Percentiles rank a stretch among this genome's conserved stretches.
Conservation (phyloP, 2,888 invertebrate species). For the Drosophila peninsularis region DNA sequence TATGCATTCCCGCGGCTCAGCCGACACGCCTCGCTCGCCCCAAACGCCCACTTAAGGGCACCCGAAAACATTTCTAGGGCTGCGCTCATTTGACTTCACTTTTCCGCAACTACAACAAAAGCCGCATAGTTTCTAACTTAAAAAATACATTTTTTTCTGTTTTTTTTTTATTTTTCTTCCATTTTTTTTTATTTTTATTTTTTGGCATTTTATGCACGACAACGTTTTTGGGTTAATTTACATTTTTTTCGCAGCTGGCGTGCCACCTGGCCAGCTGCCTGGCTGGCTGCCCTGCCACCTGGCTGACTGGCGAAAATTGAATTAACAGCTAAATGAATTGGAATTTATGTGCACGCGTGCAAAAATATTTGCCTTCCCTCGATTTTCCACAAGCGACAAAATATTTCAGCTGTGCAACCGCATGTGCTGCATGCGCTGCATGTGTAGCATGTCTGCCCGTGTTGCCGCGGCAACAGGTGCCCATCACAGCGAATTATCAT, state of each 20-base stretch:
- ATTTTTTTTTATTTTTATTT: neutral
- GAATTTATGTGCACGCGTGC: slow-evolving; percentile 53
- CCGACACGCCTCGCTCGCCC: neutral
- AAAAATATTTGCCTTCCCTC: slow-evolving; percentile 34
- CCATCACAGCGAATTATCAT: neutral
- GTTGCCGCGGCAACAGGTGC: slow-evolving; percentile 47
- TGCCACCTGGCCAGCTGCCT: slow-evolving; percentile 14
- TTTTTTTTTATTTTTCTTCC: neutral
- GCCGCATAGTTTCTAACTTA: slow-evolving; percentile 71
- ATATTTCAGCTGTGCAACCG: slow-evolving; percentile 31
- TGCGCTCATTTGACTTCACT: slow-evolving; percentile 44
- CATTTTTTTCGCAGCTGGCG: slow-evolving; percentile 33
- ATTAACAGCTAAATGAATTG: slow-evolving; percentile 56
- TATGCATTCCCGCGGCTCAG: slow-evolving; percentile 26
- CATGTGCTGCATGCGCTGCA: slow-evolving; percentile 17
- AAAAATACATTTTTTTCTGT: slow-evolving; percentile 9
- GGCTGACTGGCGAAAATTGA: slow-evolving; percentile 39
- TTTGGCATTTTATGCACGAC: slow-evolving; percentile 73
- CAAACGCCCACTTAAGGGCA: neutral
- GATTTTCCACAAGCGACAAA: slow-evolving; percentile 19
- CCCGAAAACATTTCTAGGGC: neutral
- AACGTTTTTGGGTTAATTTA: slow-evolving; percentile 75
- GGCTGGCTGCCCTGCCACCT: slow-evolving; percentile 6
- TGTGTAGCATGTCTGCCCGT: neutral
- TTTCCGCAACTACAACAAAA: slow-evolving; percentile 42